A percentile compares a stretch with the other conserved stretches of the same genome.
These are phyloP conservation scores for Shinisaurus crocodilurus DNA, from an alignment of 2,113 vertebrate genomes.

Conservation along the genomic window DNA sequence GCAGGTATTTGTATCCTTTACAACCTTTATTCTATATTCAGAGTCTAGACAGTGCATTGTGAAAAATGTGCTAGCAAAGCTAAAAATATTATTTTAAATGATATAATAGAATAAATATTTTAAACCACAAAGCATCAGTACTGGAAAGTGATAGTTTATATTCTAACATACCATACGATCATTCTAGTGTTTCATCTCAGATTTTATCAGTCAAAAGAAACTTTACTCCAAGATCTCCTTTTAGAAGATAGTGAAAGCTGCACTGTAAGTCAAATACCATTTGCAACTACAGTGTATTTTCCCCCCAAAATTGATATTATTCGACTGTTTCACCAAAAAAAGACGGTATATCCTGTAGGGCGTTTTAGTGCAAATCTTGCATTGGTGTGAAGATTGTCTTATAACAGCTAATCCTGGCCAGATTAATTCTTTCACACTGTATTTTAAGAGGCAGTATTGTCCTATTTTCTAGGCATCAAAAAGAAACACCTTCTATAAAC, in stretches of 20 bases:
- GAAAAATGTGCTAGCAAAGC: background rate
- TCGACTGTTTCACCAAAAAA: constrained; percentile 45
- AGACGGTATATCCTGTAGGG: constrained; percentile 49
- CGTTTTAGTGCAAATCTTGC: constrained; percentile 28
- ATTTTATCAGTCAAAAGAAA: constrained; percentile 4
- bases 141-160: background rate
- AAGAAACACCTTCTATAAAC: background rate
- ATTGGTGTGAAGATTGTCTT: constrained; percentile 35
- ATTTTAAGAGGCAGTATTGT: constrained; percentile 38
- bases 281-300: background rate
- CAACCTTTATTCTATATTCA: background rate
- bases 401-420: constrained; percentile 42
- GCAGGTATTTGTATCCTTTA: background rate
- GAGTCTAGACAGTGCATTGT: background rate
- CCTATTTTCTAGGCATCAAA: background rate
- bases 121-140: accelerated
- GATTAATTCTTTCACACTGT: constrained; percentile 53
- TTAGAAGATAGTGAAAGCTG: background rate
- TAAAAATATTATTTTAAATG: accelerated
- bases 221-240: background rate
- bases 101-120: background rate
- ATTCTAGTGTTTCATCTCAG: accelerated
- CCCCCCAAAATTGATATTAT: constrained; percentile 7
- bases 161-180: background rate
- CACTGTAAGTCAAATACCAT: background rate